phyloP scores from a whole-genome alignment of 2,797 vertebrate genomes.

The Ptychadena robeensis region DNA sequence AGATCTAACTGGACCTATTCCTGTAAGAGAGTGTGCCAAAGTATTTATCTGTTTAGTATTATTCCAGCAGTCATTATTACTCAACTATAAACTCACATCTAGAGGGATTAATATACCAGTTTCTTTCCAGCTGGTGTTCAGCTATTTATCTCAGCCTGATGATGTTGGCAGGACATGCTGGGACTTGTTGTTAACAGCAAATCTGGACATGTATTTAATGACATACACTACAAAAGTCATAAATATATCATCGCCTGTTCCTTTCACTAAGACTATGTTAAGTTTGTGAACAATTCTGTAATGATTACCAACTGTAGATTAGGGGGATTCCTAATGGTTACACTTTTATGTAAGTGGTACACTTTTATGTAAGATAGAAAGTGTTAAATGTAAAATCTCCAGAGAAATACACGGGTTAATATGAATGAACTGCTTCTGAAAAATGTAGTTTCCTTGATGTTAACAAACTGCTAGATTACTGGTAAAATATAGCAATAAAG shows the following conservation, averaged over 20 bases:
- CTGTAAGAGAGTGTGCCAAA: neutral
- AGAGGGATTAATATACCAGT: neutral
- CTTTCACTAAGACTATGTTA: neutral
- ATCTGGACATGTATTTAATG: neutral
- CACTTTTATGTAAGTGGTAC: neutral
- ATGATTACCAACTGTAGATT: neutral
- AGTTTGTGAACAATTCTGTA: neutral
- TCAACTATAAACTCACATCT: constrained; percentile 9
- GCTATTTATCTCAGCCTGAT: neutral
- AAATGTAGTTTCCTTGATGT: no score
- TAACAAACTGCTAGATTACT: no score
- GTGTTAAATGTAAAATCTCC: no score
- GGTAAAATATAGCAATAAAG: no score
- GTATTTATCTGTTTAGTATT: constrained; percentile 13
- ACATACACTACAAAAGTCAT: neutral
- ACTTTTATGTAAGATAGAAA: no score
- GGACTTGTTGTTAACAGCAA: constrained; percentile 2
- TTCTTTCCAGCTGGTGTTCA: neutral
- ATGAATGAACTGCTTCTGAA: no score
- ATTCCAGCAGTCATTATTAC: neutral
- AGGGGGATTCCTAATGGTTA: neutral
- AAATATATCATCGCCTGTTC: neutral
- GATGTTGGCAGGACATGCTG: neutral
- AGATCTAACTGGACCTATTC: neutral
- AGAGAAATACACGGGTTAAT: no score